Conservation (phyloP, 2,888 invertebrate genomes). For the Pyrgus malvae region DNA sequence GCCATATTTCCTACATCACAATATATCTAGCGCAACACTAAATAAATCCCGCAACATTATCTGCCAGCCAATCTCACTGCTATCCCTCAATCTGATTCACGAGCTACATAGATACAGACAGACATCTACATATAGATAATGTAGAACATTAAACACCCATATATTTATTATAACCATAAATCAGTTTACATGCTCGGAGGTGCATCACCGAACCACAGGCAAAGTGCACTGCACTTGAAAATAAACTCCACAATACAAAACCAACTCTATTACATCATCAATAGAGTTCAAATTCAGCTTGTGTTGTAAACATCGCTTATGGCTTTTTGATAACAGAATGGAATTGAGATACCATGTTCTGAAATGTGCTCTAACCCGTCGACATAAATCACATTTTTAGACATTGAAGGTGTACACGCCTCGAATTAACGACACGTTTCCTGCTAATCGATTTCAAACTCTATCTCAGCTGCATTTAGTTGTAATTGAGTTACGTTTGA, state of each 20-base stretch:
- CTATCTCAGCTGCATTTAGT: conserved; percentile 39
- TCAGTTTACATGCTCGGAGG: conserved; percentile 69
- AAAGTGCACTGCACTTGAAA: conserved; percentile 74
- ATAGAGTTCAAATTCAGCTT: conserved; percentile 30
- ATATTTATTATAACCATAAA: conserved; percentile 79
- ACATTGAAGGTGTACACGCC: conserved; percentile 39
- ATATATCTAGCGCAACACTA: background rate
- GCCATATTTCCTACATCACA: background rate
- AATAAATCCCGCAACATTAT: conserved; percentile 5
- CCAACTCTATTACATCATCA: conserved; percentile 21
- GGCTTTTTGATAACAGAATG: conserved; percentile 37
- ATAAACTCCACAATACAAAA: conserved; percentile 33
- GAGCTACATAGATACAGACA: conserved; percentile 17
- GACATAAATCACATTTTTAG: conserved; percentile 53
- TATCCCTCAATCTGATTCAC: conserved; percentile 25
- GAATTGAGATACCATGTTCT: conserved; percentile 41
- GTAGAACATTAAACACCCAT: conserved; percentile 74
- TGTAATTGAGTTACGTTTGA: background rate
- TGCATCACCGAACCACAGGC: conserved; percentile 64
- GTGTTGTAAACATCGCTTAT: conserved; percentile 25
- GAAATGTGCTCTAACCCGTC: conserved; percentile 53
- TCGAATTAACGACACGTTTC: conserved; percentile 52
- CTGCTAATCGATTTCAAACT: conserved; percentile 36
- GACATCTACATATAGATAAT: conserved; percentile 56
- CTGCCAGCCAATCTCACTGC: conserved; percentile 11